Base-by-base conservation (phyloP, 2,797 vertebrate species). In the Todus mexicanus region DNA sequence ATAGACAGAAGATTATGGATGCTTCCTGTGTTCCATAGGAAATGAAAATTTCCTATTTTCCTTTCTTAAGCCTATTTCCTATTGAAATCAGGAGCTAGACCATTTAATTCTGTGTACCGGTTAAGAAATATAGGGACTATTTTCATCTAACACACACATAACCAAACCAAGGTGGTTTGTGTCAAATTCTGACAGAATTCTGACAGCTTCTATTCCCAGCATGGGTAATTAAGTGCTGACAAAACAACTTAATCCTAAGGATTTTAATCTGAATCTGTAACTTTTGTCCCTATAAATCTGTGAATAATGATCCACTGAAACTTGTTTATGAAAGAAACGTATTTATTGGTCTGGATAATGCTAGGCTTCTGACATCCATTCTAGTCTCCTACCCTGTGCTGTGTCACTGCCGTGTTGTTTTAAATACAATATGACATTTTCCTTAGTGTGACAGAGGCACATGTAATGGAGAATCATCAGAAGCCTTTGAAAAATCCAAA, bases 21-120 rank as follows among this genome's bases (percentile, higher is more conserved):
- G 82, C 82, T 97, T 98, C 95, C 94, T 93, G 87, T 94, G 95
- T 90, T 95, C 74, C 51, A 40, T 3, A 91, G 94, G 93, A 97
- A 97, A 96, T 87, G 43, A 96, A 83, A 92, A 93, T 88, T 95
- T 97, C 92, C 90, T 87, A 84, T 94, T 74, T 90, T 81, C 69
- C 69, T 92, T 96, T 93, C 81, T 94, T 93, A 91, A 77, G 84
- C 61, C 82, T 92, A 93, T 89, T 97, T 96, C 94, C 85, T 93
- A 83, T 61, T 11, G 27, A 97, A 96, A 94, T 89, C 66, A 91
- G 91, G 84, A 45, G 7, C 81, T 92, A 63, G 53, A 80, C 15
- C 56, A 84, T 86, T 91, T 95, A 94, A 92, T 83, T 91, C 50
- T 94, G 87, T 68, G 50, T 66, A 63, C 23, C 59, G n/a, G 35